phyloP scores from a whole-genome alignment of 1,140 invertebrate species.

The Leptopilina clavipes region DNA sequence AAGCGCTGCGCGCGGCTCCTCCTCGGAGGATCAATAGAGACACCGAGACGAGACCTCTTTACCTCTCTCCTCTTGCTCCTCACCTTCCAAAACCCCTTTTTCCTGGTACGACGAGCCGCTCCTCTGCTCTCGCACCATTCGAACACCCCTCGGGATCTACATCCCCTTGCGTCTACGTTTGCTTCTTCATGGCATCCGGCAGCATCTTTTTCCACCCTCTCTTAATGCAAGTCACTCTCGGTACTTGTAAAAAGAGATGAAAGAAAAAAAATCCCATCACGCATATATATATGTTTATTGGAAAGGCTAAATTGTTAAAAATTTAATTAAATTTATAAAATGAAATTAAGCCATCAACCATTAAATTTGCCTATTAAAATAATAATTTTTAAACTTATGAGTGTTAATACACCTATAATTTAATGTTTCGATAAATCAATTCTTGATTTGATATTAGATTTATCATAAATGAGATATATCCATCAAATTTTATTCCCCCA shows the following conservation, averaged over 20 bases:
- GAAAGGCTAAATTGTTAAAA: neutral
- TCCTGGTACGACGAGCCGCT: constrained; percentile 53
- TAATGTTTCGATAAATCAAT: too few species aligned
- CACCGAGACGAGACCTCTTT: constrained; percentile 73
- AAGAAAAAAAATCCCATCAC: constrained; percentile 30
- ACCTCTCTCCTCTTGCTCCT: constrained; percentile 52
- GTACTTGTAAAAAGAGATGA: constrained; percentile 10
- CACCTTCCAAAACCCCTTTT: constrained; percentile 43
- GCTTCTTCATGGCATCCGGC: constrained; percentile 52
- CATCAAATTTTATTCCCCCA: too few species aligned
- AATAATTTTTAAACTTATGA: too few species aligned
- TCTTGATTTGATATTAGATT: too few species aligned
- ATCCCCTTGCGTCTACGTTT: constrained; percentile 52
- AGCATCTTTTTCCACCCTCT: constrained; percentile 48
- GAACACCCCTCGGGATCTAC: constrained; percentile 40
- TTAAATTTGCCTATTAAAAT: too few species aligned
- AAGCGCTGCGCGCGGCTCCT: constrained; percentile 71
- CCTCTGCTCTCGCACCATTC: constrained; percentile 49
- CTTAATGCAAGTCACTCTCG: constrained; percentile 40
- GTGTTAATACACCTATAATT: too few species aligned
- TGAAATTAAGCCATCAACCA: too few species aligned
- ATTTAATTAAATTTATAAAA: too few species aligned
- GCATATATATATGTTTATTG: neutral
- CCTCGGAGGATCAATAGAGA: constrained; percentile 75
- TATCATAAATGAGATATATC: too few species aligned